Percentiles rank a stretch among this genome's conserved stretches.
phyloP scores from a whole-genome alignment of 2,797 vertebrate species.

The Sandelia bainsii region DNA sequence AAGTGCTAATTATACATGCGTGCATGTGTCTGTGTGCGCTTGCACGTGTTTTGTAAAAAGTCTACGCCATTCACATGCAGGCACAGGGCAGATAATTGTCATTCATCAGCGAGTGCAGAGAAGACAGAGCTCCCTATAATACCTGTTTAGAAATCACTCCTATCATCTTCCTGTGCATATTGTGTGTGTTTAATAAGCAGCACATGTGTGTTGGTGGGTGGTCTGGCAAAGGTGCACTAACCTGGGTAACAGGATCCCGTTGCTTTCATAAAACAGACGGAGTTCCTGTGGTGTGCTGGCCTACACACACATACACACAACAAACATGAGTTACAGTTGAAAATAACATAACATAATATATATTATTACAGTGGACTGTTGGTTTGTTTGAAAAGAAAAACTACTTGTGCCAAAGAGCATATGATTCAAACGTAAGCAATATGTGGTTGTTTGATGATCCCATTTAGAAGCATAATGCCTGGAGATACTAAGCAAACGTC shows the following conservation, averaged over 20 bases:
- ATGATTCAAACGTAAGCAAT: conserved; percentile 15
- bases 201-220: neutral
- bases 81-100: conserved; percentile 7
- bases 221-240: conserved; percentile 75
- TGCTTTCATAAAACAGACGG: conserved; percentile 96
- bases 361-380: neutral
- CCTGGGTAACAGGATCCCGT: conserved; percentile 92
- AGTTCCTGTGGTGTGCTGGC: conserved; percentile 97
- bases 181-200: neutral
- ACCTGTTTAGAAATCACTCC: conserved; percentile 25
- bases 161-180: neutral
- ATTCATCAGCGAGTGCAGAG: conserved; percentile 40
- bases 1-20: conserved; percentile 24
- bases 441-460: conserved; percentile 20
- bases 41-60: neutral
- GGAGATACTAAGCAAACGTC: conserved; percentile 43
- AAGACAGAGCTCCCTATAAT: conserved; percentile 24
- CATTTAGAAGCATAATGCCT: conserved; percentile 12
- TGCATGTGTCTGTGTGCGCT: conserved; percentile 16
- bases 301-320: conserved; percentile 73
- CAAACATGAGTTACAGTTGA: conserved; percentile 13
- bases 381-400: neutral
- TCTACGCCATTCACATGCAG: neutral
- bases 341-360: neutral
- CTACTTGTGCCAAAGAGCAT: neutral